Evolutionary conservation across 2,113 vertebrate species (phyloP).

Genomic region (Neolamprologus tretocephalus): DNA sequence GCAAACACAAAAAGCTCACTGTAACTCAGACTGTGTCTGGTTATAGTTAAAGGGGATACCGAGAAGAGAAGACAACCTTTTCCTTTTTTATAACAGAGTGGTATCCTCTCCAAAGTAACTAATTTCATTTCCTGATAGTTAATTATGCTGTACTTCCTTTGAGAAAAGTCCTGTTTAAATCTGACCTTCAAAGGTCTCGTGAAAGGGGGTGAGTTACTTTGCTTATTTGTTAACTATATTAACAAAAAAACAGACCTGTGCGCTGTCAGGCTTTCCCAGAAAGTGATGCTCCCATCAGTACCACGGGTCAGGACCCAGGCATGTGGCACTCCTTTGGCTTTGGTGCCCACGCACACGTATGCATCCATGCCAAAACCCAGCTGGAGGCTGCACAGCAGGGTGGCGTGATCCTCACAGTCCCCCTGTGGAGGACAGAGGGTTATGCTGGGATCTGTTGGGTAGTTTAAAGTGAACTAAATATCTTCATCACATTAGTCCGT

Average conservation of each 20-base stretch:
- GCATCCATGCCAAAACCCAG: constrained; percentile 92
- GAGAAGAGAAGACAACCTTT: background rate
- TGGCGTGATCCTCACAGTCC: constrained; percentile 97
- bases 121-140: background rate
- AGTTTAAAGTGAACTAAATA: background rate
- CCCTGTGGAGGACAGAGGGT: constrained; percentile 68
- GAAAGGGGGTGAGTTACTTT: background rate
- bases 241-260: constrained; percentile 72
- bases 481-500: background rate
- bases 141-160: background rate
- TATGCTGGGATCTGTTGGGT: background rate
- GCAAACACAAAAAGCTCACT: background rate
- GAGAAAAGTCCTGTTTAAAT: background rate
- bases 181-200: background rate
- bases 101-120: background rate
- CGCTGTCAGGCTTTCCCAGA: constrained; percentile 95
- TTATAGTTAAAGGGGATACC: background rate
- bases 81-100: background rate
- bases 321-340: constrained; percentile 82
- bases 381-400: constrained; percentile 90
- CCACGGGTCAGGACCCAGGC: constrained; percentile 92
- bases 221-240: background rate
- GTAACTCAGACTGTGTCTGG: background rate
- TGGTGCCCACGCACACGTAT: constrained; percentile 95
- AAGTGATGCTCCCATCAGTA: constrained; percentile 84